A percentile compares a stretch with the other conserved stretches of the same genome.
phyloP scores from a whole-genome alignment of 1,140 invertebrate genomes.

The Microplitis mediator region DNA sequence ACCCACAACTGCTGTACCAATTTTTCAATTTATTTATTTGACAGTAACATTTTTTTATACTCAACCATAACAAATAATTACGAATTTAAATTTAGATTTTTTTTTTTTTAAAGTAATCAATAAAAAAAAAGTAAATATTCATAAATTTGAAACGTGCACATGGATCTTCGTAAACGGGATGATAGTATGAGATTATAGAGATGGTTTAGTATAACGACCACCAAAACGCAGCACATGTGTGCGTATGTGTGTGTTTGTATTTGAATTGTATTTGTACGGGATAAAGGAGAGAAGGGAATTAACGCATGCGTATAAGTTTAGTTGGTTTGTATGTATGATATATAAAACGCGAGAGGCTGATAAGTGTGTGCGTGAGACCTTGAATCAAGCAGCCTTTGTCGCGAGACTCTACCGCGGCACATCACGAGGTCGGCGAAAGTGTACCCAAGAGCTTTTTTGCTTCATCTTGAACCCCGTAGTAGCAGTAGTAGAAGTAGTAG shows the following conservation, averaged over 20 bases:
- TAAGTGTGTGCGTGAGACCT: slow-evolving; percentile 42
- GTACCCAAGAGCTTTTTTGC: slow-evolving; percentile 62
- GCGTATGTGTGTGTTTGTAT: slow-evolving; percentile 9
- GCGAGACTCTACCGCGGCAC: slow-evolving; percentile 53
- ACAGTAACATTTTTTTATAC: neutral
- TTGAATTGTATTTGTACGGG: neutral
- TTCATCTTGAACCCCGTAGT: slow-evolving; percentile 30
- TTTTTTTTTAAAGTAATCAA: neutral
- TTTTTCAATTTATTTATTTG: too few relatives aligned
- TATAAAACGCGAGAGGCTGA: too few relatives aligned
- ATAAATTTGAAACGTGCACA: neutral
- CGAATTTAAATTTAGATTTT: neutral
- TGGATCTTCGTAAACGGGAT: neutral
- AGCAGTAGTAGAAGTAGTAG: too few relatives aligned
- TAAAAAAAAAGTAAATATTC: slow-evolving; percentile 1
- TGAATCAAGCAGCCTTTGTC: slow-evolving; percentile 63
- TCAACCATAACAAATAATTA: neutral
- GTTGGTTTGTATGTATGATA: slow-evolving; percentile 30
- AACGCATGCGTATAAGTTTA: slow-evolving; percentile 17
- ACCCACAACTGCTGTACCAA: too few relatives aligned
- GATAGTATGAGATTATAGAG: neutral
- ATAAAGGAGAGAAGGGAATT: neutral
- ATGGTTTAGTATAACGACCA: slow-evolving; percentile 1
- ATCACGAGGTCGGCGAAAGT: slow-evolving; percentile 62
- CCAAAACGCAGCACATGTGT: slow-evolving; percentile 30